Conservation (phyloP, 2,113 vertebrate species). For the Phrynosoma blainvillii region DNA sequence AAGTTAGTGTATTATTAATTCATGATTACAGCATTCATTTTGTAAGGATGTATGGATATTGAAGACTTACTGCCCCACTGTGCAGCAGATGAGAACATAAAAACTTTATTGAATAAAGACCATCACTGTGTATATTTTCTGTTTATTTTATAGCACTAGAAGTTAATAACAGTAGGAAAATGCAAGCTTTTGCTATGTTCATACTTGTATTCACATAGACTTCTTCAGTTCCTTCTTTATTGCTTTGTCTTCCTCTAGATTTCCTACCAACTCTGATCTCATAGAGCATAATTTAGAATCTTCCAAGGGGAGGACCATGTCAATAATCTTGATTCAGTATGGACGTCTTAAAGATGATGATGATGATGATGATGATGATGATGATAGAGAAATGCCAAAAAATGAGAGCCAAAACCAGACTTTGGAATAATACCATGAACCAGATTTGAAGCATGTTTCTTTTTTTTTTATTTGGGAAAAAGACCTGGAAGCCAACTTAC, state of each 20-base stretch:
- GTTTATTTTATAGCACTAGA: background rate
- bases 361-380: too few species aligned
- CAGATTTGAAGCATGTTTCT: too few species aligned
- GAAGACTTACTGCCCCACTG: background rate
- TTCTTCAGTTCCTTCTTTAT: background rate
- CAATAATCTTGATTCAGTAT: background rate
- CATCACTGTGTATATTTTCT: background rate
- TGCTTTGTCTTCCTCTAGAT: background rate
- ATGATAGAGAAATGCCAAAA: too few species aligned
- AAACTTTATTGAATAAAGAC: conserved; percentile 22
- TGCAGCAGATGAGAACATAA: background rate
- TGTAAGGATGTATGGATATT: background rate
- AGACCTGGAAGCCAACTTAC: too few species aligned
- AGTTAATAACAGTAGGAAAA: background rate
- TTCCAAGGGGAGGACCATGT: background rate
- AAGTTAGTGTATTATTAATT: background rate
- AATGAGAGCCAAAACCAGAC: too few species aligned
- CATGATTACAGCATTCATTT: rapidly evolving
- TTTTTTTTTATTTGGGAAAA: too few species aligned
- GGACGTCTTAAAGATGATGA: too few species aligned
- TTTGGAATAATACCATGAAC: too few species aligned
- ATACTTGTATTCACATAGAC: background rate
- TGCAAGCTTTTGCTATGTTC: rapidly evolving
- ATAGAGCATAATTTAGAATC: background rate
- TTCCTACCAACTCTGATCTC: background rate